Conservation (phyloP, 2,113 vertebrate species). For the Aphelocoma coerulescens region DNA sequence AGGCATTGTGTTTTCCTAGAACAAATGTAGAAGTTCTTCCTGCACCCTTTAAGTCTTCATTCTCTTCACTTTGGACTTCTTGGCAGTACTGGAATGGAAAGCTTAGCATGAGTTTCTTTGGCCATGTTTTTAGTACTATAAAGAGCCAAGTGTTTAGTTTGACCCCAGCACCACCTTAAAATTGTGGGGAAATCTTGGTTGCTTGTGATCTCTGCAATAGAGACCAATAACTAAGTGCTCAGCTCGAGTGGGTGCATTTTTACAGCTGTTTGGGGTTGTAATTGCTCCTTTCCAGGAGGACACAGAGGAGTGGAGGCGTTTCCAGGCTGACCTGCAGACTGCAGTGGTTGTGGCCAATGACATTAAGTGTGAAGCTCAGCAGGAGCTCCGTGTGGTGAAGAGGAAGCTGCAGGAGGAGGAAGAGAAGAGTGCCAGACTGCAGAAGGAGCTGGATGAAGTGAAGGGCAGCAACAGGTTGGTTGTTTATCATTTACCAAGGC, state of each 20-base stretch:
- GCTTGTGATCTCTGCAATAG: neutral
- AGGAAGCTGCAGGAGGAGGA: slow-evolving; percentile 91
- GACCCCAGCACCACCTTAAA: neutral
- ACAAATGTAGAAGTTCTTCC: neutral
- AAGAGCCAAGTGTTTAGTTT: neutral
- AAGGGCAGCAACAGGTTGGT: slow-evolving; percentile 84
- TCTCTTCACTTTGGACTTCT: neutral
- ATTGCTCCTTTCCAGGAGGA: slow-evolving; percentile 80
- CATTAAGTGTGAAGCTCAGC: slow-evolving; percentile 96
- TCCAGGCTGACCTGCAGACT: slow-evolving; percentile 97
- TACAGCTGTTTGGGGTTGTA: neutral
- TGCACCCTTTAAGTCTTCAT: neutral
- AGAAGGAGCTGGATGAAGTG: slow-evolving; percentile 85
- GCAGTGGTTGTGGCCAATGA: slow-evolving; percentile 97
- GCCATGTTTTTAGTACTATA: neutral
- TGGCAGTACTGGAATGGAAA: neutral
- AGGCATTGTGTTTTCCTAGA: neutral
- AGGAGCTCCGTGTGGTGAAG: slow-evolving; percentile 87
- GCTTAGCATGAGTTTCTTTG: neutral
- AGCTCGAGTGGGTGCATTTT: neutral
- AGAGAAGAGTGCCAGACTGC: slow-evolving; percentile 82
- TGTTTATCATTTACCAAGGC: neutral
- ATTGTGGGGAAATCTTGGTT: neutral
- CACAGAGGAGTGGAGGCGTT: slow-evolving; percentile 91
- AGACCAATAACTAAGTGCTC: neutral